Base-by-base conservation (phyloP, 2,888 invertebrate genomes). In the Apotomis turbidana region DNA sequence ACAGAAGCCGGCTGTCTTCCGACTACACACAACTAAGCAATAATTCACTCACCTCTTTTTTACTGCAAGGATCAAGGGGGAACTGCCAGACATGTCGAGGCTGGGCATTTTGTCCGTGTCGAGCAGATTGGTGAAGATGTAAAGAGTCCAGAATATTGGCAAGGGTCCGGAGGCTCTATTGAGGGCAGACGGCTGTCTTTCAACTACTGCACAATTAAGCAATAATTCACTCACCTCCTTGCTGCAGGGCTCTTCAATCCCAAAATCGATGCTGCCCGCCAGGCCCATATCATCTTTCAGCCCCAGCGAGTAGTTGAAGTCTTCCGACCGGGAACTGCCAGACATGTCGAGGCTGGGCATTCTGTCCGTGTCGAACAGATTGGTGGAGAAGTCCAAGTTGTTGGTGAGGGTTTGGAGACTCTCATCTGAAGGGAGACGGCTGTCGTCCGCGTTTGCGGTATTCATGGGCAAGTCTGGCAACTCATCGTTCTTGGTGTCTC, bases 371-470 rank as follows among this genome's bases (percentile, higher is more conserved):
- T 90, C 89, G 68, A 90, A 89, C 1, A 90, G 82, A 67, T 80
- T 87, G 0, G 86, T 87, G 0, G 88, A 84, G 75, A 89, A 89
- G 66, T 89, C 90, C 8, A 90, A 77, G 13, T 83, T 83, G 63
- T 83, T 86, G 0, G 89, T 81, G 67, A 84, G 87, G 77, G 88
- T 90, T 54, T 90, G 88, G 57, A 90, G 83, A 67, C 89, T 88
- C 74, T 90, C 90, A 59, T 90, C 90, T 5, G 89, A 90, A 0
- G 88, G 87, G 52, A 87, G 75, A 68, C 82, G 82, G 68, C 78
- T 86, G 41, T 89, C 87, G 54, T 88, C 88, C 0, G 78, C 76
- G 58, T 76, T 80, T 46, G 79, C 74, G n/a, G 77, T 62, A 71
- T 78, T 81, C 0, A 74, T 72, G 55, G 76, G 76, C 8, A 75